These are phyloP conservation scores for Corbicula japonica DNA, from an alignment of 2,888 invertebrate species.

Conservation along the genomic window DNA sequence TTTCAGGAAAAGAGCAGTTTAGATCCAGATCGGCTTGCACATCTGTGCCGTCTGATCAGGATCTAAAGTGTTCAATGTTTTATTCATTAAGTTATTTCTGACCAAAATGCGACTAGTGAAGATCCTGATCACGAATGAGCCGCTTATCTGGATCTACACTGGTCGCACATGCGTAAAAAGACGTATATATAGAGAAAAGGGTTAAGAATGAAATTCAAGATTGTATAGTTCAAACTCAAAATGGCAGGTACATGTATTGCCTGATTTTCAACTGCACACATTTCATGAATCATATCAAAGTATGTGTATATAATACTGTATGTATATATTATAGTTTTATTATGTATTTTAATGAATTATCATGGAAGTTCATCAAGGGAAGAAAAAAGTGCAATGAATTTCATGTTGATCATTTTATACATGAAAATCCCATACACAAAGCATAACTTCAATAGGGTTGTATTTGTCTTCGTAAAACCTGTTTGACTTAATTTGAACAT, in stretches of 20 bases:
- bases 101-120: too few species aligned
- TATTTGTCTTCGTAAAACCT: neutral
- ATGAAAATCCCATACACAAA: conserved; percentile 16
- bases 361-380: neutral
- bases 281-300: neutral
- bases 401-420: conserved; percentile 20
- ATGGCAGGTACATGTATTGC: neutral
- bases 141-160: too few species aligned
- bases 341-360: conserved; percentile 13
- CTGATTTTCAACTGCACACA: neutral
- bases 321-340: conserved; percentile 20
- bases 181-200: neutral
- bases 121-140: too few species aligned
- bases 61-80: too few species aligned
- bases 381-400: conserved; percentile 27
- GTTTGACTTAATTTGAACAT: too few species aligned
- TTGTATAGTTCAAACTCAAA: neutral
- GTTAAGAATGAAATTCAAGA: neutral
- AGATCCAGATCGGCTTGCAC: too few species aligned
- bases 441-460: neutral
- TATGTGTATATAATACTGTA: conserved; percentile 11
- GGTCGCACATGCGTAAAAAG: too few species aligned
- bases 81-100: too few species aligned
- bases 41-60: too few species aligned
- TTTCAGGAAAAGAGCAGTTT: too few species aligned